Evolutionary conservation across 2,797 vertebrate genomes (phyloP).

Genomic region (Bradypodion pumilum): DNA sequence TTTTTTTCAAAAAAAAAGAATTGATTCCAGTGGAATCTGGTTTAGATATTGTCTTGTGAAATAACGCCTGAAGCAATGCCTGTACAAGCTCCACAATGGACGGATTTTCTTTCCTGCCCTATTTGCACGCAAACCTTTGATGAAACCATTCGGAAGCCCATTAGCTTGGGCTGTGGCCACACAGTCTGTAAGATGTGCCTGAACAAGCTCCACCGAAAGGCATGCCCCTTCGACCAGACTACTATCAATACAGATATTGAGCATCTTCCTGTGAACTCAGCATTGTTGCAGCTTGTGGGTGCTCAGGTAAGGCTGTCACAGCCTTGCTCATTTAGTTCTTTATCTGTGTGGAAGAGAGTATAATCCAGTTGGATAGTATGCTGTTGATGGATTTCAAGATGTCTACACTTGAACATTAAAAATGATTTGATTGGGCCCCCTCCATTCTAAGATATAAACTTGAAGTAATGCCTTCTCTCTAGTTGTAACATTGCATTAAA

Average conservation of each 20-base stretch:
- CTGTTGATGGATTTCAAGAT: background rate
- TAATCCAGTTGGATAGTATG: background rate
- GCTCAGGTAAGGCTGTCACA: conserved; percentile 85
- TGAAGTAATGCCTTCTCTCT: no score
- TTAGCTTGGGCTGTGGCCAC: conserved; percentile 98
- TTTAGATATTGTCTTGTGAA: conserved; percentile 81
- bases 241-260: conserved; percentile 99
- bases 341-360: background rate
- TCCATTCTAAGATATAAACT: no score
- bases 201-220: conserved; percentile 99
- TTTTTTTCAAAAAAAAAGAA: conserved; percentile 72
- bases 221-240: conserved; percentile 99
- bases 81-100: conserved; percentile 99
- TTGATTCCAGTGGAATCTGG: conserved; percentile 99
- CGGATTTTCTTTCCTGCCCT: conserved; percentile 98
- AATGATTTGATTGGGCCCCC: no score
- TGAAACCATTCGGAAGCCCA: conserved; percentile 95
- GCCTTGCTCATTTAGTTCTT: background rate
- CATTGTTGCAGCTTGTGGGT: conserved; percentile 94
- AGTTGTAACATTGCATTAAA: no score
- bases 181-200: conserved; percentile 99
- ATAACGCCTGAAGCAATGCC: conserved; percentile 88
- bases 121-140: conserved; percentile 99
- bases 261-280: conserved; percentile 97
- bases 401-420: background rate